Conservation (phyloP, 2,888 invertebrate species). For the Plemyria rubiginata region DNA sequence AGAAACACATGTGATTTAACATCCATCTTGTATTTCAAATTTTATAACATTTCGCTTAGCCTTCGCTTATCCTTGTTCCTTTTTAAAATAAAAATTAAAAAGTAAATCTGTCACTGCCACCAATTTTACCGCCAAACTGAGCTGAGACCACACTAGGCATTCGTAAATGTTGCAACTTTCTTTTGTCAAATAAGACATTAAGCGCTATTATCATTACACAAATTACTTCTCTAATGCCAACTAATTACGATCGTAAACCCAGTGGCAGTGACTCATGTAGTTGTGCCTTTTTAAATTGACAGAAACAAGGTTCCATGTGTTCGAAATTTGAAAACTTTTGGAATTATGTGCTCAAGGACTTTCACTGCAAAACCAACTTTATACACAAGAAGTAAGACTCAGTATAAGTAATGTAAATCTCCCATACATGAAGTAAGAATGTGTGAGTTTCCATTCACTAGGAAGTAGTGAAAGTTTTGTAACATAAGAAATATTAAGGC, state of each 20-base stretch:
- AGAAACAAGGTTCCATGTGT: slow-evolving; percentile 43
- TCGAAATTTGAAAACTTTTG: slow-evolving; percentile 52
- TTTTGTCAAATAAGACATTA: slow-evolving; percentile 43
- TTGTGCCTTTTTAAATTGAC: slow-evolving; percentile 31
- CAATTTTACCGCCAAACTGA: slow-evolving; percentile 77
- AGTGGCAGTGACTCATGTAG: slow-evolving; percentile 41
- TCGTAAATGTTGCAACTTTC: slow-evolving; percentile 50
- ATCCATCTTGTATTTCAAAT: slow-evolving; percentile 45
- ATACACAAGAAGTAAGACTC: neutral
- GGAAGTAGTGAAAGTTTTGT: slow-evolving; percentile 39
- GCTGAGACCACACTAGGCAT: slow-evolving; percentile 53
- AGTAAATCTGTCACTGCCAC: slow-evolving; percentile 52
- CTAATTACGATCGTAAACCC: slow-evolving; percentile 40
- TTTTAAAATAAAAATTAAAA: slow-evolving; percentile 43
- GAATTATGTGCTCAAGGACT: slow-evolving; percentile 44
- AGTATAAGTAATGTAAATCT: slow-evolving; percentile 25
- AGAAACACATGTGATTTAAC: slow-evolving; percentile 40
- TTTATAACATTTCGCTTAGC: slow-evolving; percentile 31
- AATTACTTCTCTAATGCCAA: slow-evolving; percentile 42
- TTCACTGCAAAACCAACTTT: slow-evolving; percentile 37
- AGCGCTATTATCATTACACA: slow-evolving; percentile 42
- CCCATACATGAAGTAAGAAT: slow-evolving; percentile 38
- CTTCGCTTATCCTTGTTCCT: slow-evolving; percentile 39
- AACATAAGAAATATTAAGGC: slow-evolving; percentile 21
- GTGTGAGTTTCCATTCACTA: slow-evolving; percentile 65